Evolutionary conservation across 2,888 invertebrate species (phyloP).

Genomic region (Nemoura dubitans): DNA sequence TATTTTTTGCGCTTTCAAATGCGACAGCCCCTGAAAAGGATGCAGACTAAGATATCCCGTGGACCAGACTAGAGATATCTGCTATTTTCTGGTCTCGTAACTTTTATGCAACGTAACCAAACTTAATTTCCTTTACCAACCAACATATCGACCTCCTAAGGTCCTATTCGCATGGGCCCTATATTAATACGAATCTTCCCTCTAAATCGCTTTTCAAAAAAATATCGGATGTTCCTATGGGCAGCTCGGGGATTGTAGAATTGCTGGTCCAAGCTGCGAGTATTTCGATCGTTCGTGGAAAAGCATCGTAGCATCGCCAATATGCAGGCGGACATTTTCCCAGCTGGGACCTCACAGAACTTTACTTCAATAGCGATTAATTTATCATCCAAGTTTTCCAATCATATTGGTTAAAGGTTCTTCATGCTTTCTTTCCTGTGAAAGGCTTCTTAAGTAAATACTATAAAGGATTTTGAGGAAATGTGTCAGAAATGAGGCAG

Average conservation of each 20-base stretch:
- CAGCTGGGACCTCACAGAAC: not conserved
- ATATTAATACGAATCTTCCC: too few relatives aligned
- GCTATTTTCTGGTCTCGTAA: too few relatives aligned
- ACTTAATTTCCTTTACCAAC: too few relatives aligned
- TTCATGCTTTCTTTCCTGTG: not conserved
- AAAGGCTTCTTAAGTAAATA: not conserved
- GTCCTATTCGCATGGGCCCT: too few relatives aligned
- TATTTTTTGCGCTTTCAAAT: too few relatives aligned
- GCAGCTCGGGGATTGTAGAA: not conserved
- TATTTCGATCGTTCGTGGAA: not conserved
- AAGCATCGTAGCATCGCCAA: not conserved
- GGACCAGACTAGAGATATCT: too few relatives aligned
- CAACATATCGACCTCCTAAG: too few relatives aligned
- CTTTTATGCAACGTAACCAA: too few relatives aligned
- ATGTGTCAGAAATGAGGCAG: not conserved
- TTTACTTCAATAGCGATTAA: not conserved
- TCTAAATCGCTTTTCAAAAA: not conserved
- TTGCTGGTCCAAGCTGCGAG: not conserved
- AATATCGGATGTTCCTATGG: not conserved
- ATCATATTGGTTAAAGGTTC: not conserved
- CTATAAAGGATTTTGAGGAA: not conserved
- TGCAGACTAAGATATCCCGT: too few relatives aligned
- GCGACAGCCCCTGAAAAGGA: too few relatives aligned
- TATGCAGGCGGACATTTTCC: not conserved
- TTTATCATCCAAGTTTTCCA: slow-evolving; percentile 2